Conservation (phyloP, 1,140 invertebrate species). For the Centruroides vittatus region DNA sequence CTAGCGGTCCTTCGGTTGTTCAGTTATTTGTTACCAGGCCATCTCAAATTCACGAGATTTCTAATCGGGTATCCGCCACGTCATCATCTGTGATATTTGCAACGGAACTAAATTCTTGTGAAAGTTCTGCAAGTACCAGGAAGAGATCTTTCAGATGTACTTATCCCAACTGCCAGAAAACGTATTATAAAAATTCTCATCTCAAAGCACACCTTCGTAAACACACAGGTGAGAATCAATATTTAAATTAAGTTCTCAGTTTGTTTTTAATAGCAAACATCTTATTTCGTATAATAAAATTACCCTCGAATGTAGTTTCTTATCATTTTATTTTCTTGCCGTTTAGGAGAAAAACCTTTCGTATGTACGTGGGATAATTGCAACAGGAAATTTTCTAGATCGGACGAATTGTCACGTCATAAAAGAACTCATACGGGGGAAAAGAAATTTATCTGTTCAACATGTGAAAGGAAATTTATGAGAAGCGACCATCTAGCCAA, state of each 20-base stretch:
- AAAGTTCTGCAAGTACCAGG: slow-evolving; percentile 8
- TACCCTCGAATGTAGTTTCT: background rate
- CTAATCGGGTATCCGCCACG: background rate
- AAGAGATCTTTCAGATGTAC: slow-evolving; percentile 59
- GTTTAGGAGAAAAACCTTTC: slow-evolving; percentile 66
- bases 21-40: slow-evolving; percentile 16
- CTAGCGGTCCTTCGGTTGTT: background rate
- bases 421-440: slow-evolving; percentile 89
- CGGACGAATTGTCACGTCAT: slow-evolving; percentile 87
- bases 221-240: slow-evolving; percentile 43
- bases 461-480: slow-evolving; percentile 85
- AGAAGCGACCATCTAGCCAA: slow-evolving; percentile 83
- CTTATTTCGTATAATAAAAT: background rate
- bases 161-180: slow-evolving; percentile 49
- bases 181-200: slow-evolving; percentile 56
- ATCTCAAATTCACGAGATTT: background rate
- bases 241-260: no score
- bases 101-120: slow-evolving; percentile 6
- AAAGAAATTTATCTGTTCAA: slow-evolving; percentile 79
- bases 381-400: slow-evolving; percentile 77
- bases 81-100: slow-evolving; percentile 5
- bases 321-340: background rate
- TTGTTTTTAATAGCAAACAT: background rate
- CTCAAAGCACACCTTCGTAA: slow-evolving; percentile 48
- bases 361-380: slow-evolving; percentile 77